phyloP scores from a whole-genome alignment of 2,113 vertebrate genomes.

The Xiphophorus hellerii region DNA sequence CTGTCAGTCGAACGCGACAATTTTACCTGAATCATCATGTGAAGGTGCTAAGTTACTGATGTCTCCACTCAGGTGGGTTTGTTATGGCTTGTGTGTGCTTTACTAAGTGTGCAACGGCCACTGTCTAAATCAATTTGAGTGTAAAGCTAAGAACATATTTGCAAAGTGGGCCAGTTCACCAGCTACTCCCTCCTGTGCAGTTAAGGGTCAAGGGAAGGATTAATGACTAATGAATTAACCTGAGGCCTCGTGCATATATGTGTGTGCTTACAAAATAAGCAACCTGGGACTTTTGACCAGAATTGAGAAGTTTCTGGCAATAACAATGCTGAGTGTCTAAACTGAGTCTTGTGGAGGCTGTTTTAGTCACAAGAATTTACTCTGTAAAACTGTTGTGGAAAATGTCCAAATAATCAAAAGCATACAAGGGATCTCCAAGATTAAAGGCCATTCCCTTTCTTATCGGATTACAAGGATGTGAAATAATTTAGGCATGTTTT shows the following conservation, averaged over 20 bases:
- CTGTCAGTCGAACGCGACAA: constrained; percentile 28
- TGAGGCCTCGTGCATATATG: background rate
- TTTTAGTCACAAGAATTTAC: background rate
- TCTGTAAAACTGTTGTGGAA: too few species aligned
- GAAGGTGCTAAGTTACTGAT: constrained; percentile 30
- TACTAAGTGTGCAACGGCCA: background rate
- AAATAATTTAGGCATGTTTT: too few species aligned
- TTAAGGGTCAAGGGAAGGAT: constrained; percentile 4
- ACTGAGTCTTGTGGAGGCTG: background rate
- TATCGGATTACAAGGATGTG: too few species aligned
- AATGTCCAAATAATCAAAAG: too few species aligned
- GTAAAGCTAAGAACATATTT: constrained; percentile 30
- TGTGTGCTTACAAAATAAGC: background rate
- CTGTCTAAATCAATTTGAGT: constrained; percentile 13
- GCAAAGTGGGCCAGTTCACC: constrained; percentile 29
- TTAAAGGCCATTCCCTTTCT: too few species aligned
- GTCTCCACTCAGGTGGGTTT: constrained; percentile 8
- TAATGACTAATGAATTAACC: constrained; percentile 5
- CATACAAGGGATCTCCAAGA: too few species aligned
- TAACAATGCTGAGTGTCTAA: background rate
- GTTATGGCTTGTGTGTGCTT: constrained; percentile 13
- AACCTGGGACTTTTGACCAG: background rate
- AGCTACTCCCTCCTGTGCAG: background rate
- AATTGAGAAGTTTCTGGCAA: background rate
- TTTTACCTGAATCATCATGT: constrained; percentile 44